Evolutionary conservation across 2,797 vertebrate species (phyloP).

Genomic region (Chiloscyllium punctatum): DNA sequence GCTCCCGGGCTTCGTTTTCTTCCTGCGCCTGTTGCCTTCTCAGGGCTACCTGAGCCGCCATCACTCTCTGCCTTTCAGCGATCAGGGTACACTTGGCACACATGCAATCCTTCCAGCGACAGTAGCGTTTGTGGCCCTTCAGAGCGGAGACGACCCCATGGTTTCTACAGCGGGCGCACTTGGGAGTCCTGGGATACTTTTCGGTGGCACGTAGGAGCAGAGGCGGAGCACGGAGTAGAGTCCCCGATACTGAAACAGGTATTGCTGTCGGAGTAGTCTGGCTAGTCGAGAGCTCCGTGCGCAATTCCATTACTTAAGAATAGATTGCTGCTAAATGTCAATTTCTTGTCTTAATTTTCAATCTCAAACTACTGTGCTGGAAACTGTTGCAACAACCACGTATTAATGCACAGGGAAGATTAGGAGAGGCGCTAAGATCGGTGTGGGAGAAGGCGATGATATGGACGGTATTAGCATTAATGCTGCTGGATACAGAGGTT

Average conservation of each 20-base stretch:
- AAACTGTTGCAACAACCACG: not conserved
- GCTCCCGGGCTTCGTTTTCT: slow-evolving; percentile 90
- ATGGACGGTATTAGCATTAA: slow-evolving; percentile 74
- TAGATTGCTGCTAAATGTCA: not conserved
- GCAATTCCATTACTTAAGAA: slow-evolving; percentile 74
- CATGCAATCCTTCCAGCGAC: slow-evolving; percentile 97
- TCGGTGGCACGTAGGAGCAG: slow-evolving; percentile 81
- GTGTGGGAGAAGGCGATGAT: not conserved
- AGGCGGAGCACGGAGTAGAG: slow-evolving; percentile 76
- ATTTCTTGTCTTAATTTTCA: not conserved
- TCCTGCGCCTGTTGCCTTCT: slow-evolving; percentile 92
- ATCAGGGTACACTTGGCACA: slow-evolving; percentile 97
- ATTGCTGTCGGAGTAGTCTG: slow-evolving; percentile 70
- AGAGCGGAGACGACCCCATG: slow-evolving; percentile 93
- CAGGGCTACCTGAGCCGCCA: slow-evolving; percentile 94
- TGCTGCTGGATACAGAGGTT: slow-evolving; percentile 73
- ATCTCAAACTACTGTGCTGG: not conserved
- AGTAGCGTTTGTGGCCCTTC: slow-evolving; percentile 97
- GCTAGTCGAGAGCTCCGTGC: slow-evolving; percentile 69
- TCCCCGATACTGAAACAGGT: slow-evolving; percentile 82
- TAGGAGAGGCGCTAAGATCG: not conserved
- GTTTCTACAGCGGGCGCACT: slow-evolving; percentile 92
- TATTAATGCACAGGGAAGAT: not conserved
- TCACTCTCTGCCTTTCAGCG: slow-evolving; percentile 91
- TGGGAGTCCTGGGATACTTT: slow-evolving; percentile 95